phyloP scores from a whole-genome alignment of 2,113 vertebrate species.

The Nycticryphes semicollaris region DNA sequence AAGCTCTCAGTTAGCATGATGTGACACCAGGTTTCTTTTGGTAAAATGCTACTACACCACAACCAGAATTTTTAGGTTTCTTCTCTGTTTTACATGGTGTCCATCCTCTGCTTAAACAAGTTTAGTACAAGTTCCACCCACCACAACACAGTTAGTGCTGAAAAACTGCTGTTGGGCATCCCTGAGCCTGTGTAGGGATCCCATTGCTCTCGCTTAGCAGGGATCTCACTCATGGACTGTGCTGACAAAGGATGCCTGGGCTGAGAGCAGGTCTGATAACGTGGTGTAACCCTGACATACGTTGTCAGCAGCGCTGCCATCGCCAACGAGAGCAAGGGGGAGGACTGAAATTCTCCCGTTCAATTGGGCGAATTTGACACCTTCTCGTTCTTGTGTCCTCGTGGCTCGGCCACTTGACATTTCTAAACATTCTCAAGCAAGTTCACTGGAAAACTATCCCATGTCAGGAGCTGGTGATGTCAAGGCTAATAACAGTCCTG shows the following conservation, averaged over 20 bases:
- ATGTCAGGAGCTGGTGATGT: slow-evolving; percentile 65
- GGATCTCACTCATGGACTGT: neutral
- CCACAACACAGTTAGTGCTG: neutral
- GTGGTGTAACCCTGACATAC: neutral
- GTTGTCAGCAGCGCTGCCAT: slow-evolving; percentile 34
- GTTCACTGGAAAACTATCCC: slow-evolving; percentile 67
- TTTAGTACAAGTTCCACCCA: neutral
- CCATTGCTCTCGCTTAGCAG: neutral
- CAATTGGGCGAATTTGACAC: slow-evolving; percentile 66
- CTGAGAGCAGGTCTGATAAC: slow-evolving; percentile 9
- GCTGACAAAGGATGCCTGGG: slow-evolving; percentile 10
- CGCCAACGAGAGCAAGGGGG: slow-evolving; percentile 36
- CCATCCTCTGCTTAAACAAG: neutral
- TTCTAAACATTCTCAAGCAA: slow-evolving; percentile 70
- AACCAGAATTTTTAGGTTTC: neutral
- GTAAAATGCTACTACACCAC: neutral
- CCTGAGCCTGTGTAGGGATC: fast-evolving
- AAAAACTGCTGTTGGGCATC: neutral
- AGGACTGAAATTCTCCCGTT: slow-evolving; percentile 55
- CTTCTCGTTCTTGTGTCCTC: slow-evolving; percentile 54
- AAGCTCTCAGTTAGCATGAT: neutral
- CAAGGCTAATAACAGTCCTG: slow-evolving; percentile 70
- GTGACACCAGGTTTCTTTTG: neutral
- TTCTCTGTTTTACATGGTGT: neutral
- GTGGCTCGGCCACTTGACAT: slow-evolving; percentile 62